Evolutionary conservation across 2,888 invertebrate genomes (phyloP).

Genomic region (Cosmorhoe ocellata): DNA sequence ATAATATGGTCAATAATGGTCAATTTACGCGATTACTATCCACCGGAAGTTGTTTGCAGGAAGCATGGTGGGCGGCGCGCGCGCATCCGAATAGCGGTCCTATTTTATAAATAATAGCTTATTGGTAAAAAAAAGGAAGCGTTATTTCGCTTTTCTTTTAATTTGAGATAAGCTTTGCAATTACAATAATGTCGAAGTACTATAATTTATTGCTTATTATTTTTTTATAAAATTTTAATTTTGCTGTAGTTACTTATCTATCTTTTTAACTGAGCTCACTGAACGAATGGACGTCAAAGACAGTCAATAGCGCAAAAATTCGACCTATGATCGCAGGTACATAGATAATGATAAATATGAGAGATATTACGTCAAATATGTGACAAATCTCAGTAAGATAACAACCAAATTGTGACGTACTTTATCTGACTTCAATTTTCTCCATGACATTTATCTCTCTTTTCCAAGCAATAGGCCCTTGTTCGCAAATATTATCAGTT

Average conservation of each 20-base stretch:
- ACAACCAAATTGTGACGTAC: no score
- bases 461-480: no score
- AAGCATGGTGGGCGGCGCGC: constrained; percentile 67
- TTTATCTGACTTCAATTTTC: no score
- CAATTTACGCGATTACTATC: constrained; percentile 63
- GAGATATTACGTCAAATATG: no score
- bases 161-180: constrained; percentile 28
- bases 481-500: no score
- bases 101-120: constrained; percentile 21
- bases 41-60: constrained; percentile 71
- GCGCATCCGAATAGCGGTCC: constrained; percentile 51
- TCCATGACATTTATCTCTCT: no score
- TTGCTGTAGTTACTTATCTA: not conserved
- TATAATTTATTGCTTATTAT: constrained; percentile 17
- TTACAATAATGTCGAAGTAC: constrained; percentile 11
- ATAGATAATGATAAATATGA: no score
- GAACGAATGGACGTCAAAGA: no score
- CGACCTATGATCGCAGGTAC: no score
- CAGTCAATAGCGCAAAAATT: no score
- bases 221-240: not conserved
- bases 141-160: constrained; percentile 20
- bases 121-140: constrained; percentile 4
- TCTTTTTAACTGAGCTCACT: no score
- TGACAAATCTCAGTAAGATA: no score
- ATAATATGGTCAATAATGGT: constrained; percentile 54